Base-by-base conservation (phyloP, 2,888 invertebrate genomes). In the Homarus gammarus region DNA sequence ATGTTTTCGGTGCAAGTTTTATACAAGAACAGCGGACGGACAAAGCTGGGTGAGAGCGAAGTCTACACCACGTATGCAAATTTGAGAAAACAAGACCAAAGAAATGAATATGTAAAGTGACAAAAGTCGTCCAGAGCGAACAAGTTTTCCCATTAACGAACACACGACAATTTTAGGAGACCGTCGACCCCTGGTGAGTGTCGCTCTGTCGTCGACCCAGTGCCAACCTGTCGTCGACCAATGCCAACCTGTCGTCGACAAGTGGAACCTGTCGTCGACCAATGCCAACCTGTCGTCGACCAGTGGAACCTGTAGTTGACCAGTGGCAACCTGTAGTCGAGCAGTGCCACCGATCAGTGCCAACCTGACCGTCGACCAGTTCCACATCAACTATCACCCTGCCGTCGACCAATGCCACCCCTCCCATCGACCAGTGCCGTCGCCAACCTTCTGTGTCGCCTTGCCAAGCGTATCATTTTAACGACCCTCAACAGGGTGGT, bases 71-170 rank as follows among this genome's bases (percentile, higher is more conserved):
- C 3, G 64, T 64, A 64, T 64, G 64, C 64, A 64, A 64, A 64
- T 64, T 8, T 27, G 3, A 8, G 64, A n/a, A 64, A 64, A 64
- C 64, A 64, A n/a, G 27, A 27, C 1, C 64, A 64, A 27, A 64
- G 27, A 64, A 27, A 64, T 64, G 64, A 64, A 64, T 27, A 64
- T 64, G 64, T 64, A 64, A 64, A 27, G 31, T 64, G 64, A 27
- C 64, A 64, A 64, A 64, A 64, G 64, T 64, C 64, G 31, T 64
- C 27, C 64, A 15, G 64, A 1, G 64, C 8, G 27, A 6, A 27
- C 64, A 64, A 64, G 64, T 64, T 64, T 64, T 64, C 64, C 64
- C 64, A 64, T 64, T 64, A 64, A 6, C 64, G 27, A 64, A n/a
- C 0, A 27, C 64, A 64, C 27, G 64, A 64, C 64, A n/a, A n/a